Evolutionary conservation across 1,140 invertebrate species (phyloP), one percentile per base, ranked within the genome.

Genomic region (Araneus ventricosus): DNA sequence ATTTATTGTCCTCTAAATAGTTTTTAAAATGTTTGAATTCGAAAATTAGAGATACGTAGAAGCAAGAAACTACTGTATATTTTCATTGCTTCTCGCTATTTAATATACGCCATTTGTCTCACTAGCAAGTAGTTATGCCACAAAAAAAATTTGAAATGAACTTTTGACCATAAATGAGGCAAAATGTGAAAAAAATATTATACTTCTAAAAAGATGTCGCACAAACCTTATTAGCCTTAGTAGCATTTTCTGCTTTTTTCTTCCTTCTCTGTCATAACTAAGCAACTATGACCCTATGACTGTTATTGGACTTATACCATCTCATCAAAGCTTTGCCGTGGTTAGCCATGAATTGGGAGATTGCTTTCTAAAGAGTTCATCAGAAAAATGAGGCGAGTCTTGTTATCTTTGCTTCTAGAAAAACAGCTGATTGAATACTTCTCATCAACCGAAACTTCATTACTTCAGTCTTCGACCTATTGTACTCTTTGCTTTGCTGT

Each of bases 371-470:
- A 75, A 27, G n/a, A n/a, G 30, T 75, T 30, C 70, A 37, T 75
- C 4, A 34, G 27, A 20, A 75, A 37, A 75, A 75, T 37, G 30
- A 75, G 20, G 70, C 6, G 70, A 14, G 30, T 37, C 34, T 75
- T 75, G 70, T 75, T 75, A 75, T 75, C 27, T 75, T 75, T 20
- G 30, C 70, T 75, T 75, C 27, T 37, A 75, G 70, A 75, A 75
- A 75, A 75, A 75, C 70, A 75, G 70, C 70, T 75, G 70, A 75
- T 75, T 75, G 70, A 75, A 75, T 75, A 75, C 27, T 75, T 75
- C 70, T 75, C 70, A 37, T 75, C 70, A 75, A 7, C 70, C 20
- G 27, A 75, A 75, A 75, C 70, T 75, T 75, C 70, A 75, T 75
- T 75, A 75, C 30, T 75, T 75, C 34, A 75, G 14, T 75, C 70